Conservation (phyloP, 2,888 invertebrate species). For the Oasisia sp. region DNA sequence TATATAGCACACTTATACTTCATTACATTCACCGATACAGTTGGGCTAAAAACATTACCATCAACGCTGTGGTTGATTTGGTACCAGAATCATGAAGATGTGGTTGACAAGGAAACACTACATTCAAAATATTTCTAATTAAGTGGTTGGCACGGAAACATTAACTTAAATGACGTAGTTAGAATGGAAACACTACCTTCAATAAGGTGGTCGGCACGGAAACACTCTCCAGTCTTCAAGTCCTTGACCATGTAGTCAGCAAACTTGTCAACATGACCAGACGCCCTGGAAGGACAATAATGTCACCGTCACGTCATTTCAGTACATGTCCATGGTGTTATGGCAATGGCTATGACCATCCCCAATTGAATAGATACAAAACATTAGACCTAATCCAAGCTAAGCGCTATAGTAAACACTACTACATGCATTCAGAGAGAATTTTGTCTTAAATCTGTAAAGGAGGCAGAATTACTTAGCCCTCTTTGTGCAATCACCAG, state of each 20-base stretch:
- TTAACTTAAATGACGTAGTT: slow-evolving; percentile 92
- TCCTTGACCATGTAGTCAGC: slow-evolving; percentile 99
- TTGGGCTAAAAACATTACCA: slow-evolving; percentile 98
- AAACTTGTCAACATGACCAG: slow-evolving; percentile 98
- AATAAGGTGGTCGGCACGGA: slow-evolving; percentile 95
- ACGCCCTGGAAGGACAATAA: slow-evolving; percentile 74
- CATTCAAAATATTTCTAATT: neutral
- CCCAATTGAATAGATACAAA: neutral
- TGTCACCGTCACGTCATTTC: neutral
- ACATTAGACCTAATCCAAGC: neutral
- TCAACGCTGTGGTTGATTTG: slow-evolving; percentile 87
- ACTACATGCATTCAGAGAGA: too few species aligned
- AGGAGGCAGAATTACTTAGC: too few species aligned
- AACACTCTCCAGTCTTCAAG: slow-evolving; percentile 94
- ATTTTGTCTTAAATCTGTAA: too few species aligned
- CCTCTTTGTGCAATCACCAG: too few species aligned
- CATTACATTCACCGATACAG: slow-evolving; percentile 63
- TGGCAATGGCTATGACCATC: neutral
- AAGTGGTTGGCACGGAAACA: neutral
- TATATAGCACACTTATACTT: too few species aligned
- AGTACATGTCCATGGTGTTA: neutral
- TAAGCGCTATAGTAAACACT: too few species aligned
- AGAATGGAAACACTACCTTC: slow-evolving; percentile 93
- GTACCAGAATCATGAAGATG: neutral
- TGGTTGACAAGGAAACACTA: neutral